phyloP scores from a whole-genome alignment of 2,888 invertebrate species.

The Lasioglossum figueresi region DNA sequence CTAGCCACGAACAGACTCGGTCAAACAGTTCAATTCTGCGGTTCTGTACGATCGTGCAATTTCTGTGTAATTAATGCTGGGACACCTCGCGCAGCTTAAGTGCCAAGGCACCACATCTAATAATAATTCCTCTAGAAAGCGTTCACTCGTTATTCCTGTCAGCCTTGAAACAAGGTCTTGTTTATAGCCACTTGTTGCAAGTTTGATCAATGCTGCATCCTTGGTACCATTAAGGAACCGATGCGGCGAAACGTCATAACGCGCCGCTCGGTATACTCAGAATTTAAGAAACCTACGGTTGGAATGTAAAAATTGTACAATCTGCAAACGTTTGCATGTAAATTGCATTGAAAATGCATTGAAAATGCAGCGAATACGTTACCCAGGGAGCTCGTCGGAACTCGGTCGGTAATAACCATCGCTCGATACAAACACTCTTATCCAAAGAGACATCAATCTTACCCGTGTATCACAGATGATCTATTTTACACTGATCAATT shows the following conservation, averaged over 20 bases:
- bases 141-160: conserved; percentile 11
- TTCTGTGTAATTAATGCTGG: no score
- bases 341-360: background rate
- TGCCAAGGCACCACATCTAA: background rate
- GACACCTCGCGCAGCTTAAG: background rate
- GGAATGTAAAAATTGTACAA: background rate
- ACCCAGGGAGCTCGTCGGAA: background rate
- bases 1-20: background rate
- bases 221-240: background rate
- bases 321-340: no score
- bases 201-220: conserved; percentile 23
- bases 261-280: no score
- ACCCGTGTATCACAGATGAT: background rate
- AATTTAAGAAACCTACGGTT: background rate
- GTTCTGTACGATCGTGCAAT: no score
- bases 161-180: background rate
- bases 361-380: background rate
- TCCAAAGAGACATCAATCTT: background rate
- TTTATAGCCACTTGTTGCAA: conserved; percentile 21
- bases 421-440: background rate
- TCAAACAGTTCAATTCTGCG: background rate
- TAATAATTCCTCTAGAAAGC: conserved; percentile 27
- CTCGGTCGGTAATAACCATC: background rate
- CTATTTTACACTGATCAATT: background rate
- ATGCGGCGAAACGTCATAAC: no score